These are phyloP conservation scores for Phoxinus phoxinus DNA, from an alignment of 2,113 vertebrate genomes.

Conservation along the genomic window DNA sequence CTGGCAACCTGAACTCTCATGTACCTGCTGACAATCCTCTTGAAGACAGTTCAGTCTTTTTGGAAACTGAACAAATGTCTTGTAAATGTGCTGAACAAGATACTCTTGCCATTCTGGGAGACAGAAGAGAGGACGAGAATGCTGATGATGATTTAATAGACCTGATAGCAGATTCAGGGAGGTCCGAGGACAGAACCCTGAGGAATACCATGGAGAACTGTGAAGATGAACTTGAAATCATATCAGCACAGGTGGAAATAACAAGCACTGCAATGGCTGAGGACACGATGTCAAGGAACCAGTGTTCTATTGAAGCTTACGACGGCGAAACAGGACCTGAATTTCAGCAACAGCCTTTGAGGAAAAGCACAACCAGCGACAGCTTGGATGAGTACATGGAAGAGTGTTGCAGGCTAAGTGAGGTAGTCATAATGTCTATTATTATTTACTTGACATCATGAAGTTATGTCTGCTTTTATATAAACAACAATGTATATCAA, in stretches of 20 bases:
- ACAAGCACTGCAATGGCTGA: conserved; percentile 55
- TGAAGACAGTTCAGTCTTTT: conserved; percentile 61
- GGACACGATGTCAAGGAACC: conserved; percentile 54
- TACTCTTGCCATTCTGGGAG: conserved; percentile 35
- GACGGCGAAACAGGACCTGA: conserved; percentile 60
- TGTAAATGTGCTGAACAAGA: conserved; percentile 31
- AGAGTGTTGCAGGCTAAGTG: conserved; percentile 84
- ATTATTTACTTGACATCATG: conserved; percentile 34
- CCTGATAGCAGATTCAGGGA: conserved; percentile 39
- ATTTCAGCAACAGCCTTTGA: conserved; percentile 66
- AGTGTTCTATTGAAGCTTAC: conserved; percentile 55
- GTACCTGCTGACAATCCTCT: conserved; percentile 63
- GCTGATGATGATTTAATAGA: conserved; percentile 44
- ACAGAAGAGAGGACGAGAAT: conserved; percentile 43
- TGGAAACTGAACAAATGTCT: conserved; percentile 56
- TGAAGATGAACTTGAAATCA: conserved; percentile 48
- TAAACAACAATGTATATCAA: neutral
- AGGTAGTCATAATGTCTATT: conserved; percentile 75
- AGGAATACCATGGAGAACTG: conserved; percentile 40
- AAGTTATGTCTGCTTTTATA: conserved; percentile 16
- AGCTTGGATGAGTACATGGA: conserved; percentile 89
- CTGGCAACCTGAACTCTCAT: conserved; percentile 73
- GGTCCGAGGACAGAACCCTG: conserved; percentile 42
- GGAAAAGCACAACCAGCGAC: conserved; percentile 77
- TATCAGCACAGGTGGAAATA: conserved; percentile 26